Base-by-base conservation (phyloP, 2,113 vertebrate genomes). In the Centrocercus urophasianus region DNA sequence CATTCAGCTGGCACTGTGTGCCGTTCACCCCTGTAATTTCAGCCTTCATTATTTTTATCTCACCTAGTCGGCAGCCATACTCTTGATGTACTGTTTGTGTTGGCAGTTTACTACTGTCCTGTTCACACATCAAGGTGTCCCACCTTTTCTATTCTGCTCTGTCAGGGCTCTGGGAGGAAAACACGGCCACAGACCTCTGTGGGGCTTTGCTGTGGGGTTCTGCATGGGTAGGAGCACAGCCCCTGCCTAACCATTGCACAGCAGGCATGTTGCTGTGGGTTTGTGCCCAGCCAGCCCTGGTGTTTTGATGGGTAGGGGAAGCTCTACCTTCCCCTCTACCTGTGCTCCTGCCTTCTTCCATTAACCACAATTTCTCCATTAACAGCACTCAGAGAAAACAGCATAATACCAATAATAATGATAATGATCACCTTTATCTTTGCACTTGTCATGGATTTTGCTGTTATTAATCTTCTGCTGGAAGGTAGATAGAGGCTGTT, bases 201-300 rank as follows among this genome's bases (percentile, higher is more conserved):
- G n/a, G 28, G 56, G 18, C 66, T 57, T 78, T 40, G 42, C 71
- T 50, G 22, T 50, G 48, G 48, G 21, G 22, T 50, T 50, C 11
- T 24, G 48, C 0, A 25, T 9, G n/a, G 52, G 7, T 19, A 5
- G 48, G 22, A 50, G 48, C 21, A 50, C 48, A 50, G 48, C 48
- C 48, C 22, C 52, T 14, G 56, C 70, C 42, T 52, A 1, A 11
- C n/a, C 19, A 3, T 24, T 38, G 57, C 38, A 24, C 24, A 34
- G 57, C 38, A 19, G 6, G 32, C 18, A 1, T 7, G 1, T n/a
- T 3, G 3, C 1, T 34, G 7, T 34, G 36, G 16, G 25, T 56
- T 81, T 48, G 69, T 80, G 69, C 59, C 27, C 19, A 45, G 42
- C 13, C 40, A 61, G n/a, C 88, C 66, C 45, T 42, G 2, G 30